Base-by-base conservation (phyloP, 2,888 invertebrate genomes). In the Clitarchus hookeri region DNA sequence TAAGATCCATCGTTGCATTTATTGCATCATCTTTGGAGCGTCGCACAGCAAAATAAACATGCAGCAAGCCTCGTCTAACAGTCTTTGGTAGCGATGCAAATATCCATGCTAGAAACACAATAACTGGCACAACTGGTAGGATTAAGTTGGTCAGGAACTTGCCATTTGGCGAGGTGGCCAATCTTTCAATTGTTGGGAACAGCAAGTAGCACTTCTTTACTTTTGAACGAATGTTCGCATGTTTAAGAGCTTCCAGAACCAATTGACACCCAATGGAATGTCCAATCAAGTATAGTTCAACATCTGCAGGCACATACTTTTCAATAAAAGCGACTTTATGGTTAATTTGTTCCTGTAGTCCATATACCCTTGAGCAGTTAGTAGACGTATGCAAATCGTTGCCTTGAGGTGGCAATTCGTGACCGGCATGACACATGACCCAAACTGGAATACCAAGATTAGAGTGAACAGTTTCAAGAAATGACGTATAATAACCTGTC, bases 231-330 rank as follows among this genome's bases (percentile, higher is more conserved):
- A 85, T 87, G 25, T 84, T 84, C 80, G 79, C 19, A 44, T 85
- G 80, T 44, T 83, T 86, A 48, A 97, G 90, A 84, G 97, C 90
- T 90, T 97, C 95, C 86, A 97, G 90, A 88, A 95, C 93, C 90
- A 98, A 95, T 94, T 97, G 97, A 85, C 96, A 94, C 6, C 98
- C 98, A 90, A 98, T 97, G 0, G 98, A 98, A 93, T 98, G 98
- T 2, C 97, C 98, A 89, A 98, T 93, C 78, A 98, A 91, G 91
- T 97, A 95, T 79, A 98, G 91, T 90, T 93, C 95, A n/a, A 95
- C 94, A 90, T 94, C 93, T 88, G 93, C 91, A 86, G 97, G 96
- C 88, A 98, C 93, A 90, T 94, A 94, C 88, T 94, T 94, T 89
- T 94, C 92, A 86, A 98, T 95, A 90, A 98, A 96, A 86, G 94